Evolutionary conservation across 1,140 invertebrate genomes (phyloP).

Genomic region (Drosophila bifasciata): DNA sequence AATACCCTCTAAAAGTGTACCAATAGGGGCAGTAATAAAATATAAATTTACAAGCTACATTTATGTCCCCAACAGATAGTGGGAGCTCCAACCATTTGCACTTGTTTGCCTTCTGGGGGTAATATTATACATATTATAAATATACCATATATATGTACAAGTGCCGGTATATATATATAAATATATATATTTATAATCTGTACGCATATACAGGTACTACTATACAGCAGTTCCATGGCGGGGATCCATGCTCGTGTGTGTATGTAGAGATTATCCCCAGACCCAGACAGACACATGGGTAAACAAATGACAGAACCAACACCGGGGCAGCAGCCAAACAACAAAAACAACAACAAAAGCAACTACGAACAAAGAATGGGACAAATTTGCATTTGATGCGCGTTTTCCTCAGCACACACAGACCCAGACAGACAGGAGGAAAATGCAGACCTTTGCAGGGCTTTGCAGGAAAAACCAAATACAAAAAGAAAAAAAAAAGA

Average conservation of each 20-base stretch:
- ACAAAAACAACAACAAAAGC: constrained; percentile 39
- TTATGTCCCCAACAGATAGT: constrained; percentile 1
- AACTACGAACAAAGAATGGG: constrained; percentile 13
- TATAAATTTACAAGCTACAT: constrained; percentile 9
- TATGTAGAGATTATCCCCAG: constrained; percentile 38
- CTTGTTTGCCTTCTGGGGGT: constrained; percentile 27
- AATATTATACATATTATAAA: constrained; percentile 22
- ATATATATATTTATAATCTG: constrained; percentile 19
- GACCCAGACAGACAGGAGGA: constrained; percentile 5
- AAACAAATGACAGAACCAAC: constrained; percentile 37
- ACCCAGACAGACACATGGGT: constrained; percentile 39
- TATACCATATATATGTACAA: constrained; percentile 15
- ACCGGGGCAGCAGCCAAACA: constrained; percentile 17
- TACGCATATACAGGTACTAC: constrained; percentile 23
- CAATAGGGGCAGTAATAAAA: not conserved
- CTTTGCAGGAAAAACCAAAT: constrained; percentile 13
- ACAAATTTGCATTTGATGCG: constrained; percentile 71
- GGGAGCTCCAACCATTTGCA: constrained; percentile 10
- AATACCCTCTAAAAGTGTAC: not conserved
- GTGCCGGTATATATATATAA: not conserved
- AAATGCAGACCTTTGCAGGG: constrained; percentile 24
- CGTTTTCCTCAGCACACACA: constrained; percentile 35
- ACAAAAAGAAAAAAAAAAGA: not conserved
- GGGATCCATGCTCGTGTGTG: no score
- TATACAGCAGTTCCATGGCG: constrained; percentile 3